Percentiles rank a stretch among this genome's conserved stretches.
Evolutionary conservation across 1,140 invertebrate species (phyloP).

Genomic region (Drepana arcuata): DNA sequence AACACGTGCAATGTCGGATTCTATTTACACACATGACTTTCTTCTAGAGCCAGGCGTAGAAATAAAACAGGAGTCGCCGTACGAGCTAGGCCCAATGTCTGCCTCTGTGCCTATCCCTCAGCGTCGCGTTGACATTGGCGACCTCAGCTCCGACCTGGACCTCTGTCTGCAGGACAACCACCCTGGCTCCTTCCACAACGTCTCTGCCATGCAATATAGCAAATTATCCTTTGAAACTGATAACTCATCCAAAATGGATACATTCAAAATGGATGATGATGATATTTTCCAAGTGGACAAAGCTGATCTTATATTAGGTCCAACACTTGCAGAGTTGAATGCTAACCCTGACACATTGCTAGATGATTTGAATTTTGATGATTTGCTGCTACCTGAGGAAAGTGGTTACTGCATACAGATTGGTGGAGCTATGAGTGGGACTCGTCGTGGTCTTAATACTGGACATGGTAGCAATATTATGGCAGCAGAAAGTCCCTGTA

Average conservation of each 20-base stretch:
- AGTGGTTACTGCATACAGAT: constrained; percentile 66
- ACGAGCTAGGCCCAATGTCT: constrained; percentile 56
- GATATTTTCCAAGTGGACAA: constrained; percentile 93
- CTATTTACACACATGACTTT: constrained; percentile 73
- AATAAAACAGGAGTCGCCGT: constrained; percentile 70
- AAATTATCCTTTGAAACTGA: constrained; percentile 57
- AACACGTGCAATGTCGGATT: constrained; percentile 74
- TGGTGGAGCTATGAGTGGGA: constrained; percentile 63
- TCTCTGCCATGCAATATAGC: constrained; percentile 59
- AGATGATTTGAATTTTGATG: constrained; percentile 89
- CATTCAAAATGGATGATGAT: constrained; percentile 87
- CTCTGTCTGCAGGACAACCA: constrained; percentile 64
- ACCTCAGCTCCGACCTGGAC: constrained; percentile 71
- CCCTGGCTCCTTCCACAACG: constrained; percentile 56
- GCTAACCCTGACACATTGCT: constrained; percentile 86
- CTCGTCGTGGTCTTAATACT: constrained; percentile 43
- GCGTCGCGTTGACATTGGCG: constrained; percentile 61
- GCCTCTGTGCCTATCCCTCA: constrained; percentile 75
- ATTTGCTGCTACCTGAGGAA: constrained; percentile 83
- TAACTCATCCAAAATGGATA: constrained; percentile 72
- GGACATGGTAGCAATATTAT: constrained; percentile 61
- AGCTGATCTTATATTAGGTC: constrained; percentile 85
- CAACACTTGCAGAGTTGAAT: constrained; percentile 90
- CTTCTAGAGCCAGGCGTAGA: constrained; percentile 69
- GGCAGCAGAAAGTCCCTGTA: constrained; percentile 58